These are phyloP conservation scores for Verasper variegatus DNA, from an alignment of 2,113 vertebrate species.

Conservation along the genomic window DNA sequence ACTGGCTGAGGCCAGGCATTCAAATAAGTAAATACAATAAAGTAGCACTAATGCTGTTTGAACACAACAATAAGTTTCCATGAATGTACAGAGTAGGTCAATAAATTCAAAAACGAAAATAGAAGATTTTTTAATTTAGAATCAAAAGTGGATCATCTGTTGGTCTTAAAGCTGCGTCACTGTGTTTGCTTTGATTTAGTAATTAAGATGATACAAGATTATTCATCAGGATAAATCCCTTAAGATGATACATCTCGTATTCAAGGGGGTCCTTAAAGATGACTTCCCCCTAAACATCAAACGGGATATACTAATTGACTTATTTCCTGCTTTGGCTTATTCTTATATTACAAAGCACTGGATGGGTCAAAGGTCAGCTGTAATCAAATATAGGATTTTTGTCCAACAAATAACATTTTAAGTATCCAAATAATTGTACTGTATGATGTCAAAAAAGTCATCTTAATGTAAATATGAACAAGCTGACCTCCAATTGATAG, in stretches of 20 bases:
- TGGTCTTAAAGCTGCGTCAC: too few species aligned
- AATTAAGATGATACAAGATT: background rate
- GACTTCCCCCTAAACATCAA: background rate
- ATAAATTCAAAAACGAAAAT: too few species aligned
- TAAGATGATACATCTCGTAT: background rate
- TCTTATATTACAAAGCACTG: background rate
- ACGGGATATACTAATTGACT: background rate
- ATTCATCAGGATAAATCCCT: background rate
- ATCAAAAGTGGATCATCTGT: too few species aligned
- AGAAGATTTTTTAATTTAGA: too few species aligned
- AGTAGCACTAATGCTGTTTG: background rate
- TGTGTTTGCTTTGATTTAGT: background rate
- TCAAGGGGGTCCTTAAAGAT: background rate
- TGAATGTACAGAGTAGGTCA: background rate
- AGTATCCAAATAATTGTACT: conserved; percentile 15
- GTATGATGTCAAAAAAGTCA: conserved; percentile 8
- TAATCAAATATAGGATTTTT: conserved; percentile 7
- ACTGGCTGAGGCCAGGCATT: too few species aligned
- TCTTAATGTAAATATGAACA: conserved; percentile 25
- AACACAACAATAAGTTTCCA: too few species aligned
- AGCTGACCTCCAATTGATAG: conserved; percentile 44
- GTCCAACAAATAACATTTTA: background rate
- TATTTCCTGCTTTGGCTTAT: background rate
- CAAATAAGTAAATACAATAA: background rate
- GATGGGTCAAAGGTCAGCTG: background rate